Conservation (phyloP, 2,888 invertebrate species). For the Liopterus haemorrhoidalis region DNA sequence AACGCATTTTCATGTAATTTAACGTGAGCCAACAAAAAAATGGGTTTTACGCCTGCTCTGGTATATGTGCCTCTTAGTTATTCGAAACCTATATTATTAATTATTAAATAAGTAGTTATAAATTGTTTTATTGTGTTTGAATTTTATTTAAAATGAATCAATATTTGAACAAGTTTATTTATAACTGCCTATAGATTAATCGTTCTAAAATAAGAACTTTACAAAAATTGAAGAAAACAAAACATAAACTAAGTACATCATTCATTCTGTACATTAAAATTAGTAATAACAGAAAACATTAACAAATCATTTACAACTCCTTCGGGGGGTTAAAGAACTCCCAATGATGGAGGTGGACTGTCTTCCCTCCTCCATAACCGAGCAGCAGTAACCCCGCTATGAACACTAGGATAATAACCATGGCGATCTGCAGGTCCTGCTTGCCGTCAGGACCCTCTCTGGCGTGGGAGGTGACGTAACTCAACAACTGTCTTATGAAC, state of each 20-base stretch:
- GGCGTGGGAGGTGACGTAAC: constrained; percentile 55
- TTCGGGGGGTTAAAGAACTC: constrained; percentile 82
- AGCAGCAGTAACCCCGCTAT: constrained; percentile 72
- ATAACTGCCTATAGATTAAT: too few species aligned
- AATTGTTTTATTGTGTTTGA: too few species aligned
- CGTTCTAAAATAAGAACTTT: too few species aligned
- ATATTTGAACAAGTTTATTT: too few species aligned
- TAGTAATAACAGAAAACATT: constrained; percentile 11
- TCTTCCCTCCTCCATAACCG: constrained; percentile 64
- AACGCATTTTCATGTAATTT: too few species aligned
- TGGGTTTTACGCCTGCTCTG: too few species aligned
- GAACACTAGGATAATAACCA: constrained; percentile 72
- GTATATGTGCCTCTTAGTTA: too few species aligned
- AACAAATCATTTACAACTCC: constrained; percentile 39
- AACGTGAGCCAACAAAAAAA: too few species aligned
- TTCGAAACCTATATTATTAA: too few species aligned
- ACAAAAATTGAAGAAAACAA: too few species aligned
- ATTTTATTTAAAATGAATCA: too few species aligned
- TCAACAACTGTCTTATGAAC: constrained; percentile 61
- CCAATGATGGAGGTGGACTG: constrained; percentile 79
- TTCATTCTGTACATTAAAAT: constrained; percentile 18
- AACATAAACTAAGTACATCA: constrained; percentile 19
- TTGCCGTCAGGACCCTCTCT: constrained; percentile 65
- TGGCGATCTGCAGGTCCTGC: constrained; percentile 67
- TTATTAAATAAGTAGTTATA: too few species aligned